Conservation (phyloP, 2,888 invertebrate species). For the Trachelus tabidus region DNA sequence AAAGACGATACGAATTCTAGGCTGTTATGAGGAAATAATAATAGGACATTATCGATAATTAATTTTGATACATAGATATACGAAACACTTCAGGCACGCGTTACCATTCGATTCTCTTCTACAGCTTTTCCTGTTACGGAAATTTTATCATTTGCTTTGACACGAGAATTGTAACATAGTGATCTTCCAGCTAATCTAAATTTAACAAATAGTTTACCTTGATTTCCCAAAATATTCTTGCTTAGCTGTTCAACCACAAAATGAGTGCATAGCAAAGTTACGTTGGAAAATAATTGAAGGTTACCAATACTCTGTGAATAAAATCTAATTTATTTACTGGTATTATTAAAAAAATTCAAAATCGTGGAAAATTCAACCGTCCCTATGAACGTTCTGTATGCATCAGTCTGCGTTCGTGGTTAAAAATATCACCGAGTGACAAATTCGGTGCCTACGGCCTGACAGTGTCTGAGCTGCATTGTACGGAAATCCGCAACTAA, state of each 20-base stretch:
- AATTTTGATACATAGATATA: not conserved
- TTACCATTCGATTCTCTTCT: not conserved
- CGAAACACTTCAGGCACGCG: not conserved
- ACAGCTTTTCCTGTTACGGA: not conserved
- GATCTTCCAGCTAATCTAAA: not conserved
- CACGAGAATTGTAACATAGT: not conserved
- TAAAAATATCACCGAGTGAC: not conserved
- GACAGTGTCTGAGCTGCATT: not conserved
- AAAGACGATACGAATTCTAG: not conserved
- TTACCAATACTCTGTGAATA: not conserved
- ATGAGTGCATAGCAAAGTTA: not conserved
- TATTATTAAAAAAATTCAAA: not conserved
- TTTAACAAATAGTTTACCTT: not conserved
- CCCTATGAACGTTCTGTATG: not conserved
- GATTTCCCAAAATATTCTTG: not conserved
- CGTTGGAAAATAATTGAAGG: not conserved
- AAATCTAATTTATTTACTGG: not conserved
- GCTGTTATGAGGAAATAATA: not conserved
- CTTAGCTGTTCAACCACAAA: not conserved
- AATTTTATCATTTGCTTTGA: not conserved
- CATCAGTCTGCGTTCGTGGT: not conserved
- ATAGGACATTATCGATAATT: not conserved
- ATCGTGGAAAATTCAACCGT: not conserved
- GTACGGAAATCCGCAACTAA: not conserved
- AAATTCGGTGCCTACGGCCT: not conserved